Base-by-base conservation (phyloP, 2,797 vertebrate species). In the Garrulus glandarius region DNA sequence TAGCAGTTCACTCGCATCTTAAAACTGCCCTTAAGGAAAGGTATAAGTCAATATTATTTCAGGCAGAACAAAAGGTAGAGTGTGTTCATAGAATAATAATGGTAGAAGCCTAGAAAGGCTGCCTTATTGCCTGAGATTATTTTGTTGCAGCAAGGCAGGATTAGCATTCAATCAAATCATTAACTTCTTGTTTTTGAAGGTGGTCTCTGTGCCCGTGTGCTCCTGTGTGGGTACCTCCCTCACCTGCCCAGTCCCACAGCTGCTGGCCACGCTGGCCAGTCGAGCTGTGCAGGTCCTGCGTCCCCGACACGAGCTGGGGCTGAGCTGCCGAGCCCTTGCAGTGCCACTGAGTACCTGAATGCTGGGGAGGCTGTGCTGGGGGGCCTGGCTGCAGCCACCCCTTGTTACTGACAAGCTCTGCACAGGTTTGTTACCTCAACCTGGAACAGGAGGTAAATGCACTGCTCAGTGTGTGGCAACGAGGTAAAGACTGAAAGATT, bases 41-140 rank as follows among this genome's bases (percentile, higher is more conserved):
- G 49, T 74, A 2, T n/a, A 76, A 87, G 61, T 95, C 91, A 68
- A 52, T 95, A 68, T 91, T 89, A 80, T 71, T 89, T 77, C 76
- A 90, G 69, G 76, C 43, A 75, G 64, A 70, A 84, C 47, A 86
- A 87, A 91, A 94, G 53, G 56, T 9, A 22, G 68, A 53, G 53
- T 61, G 44, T 71, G 44, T 74, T 91, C 88, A 78, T 24, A 50
- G 82, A 91, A 87, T 78, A 49, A 52, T 19, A 70, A 81, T 30
- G 79, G 19, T 3, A 43, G 79, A 32, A 87, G 59, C 61, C 9
- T 78, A 43, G 49, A 41, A 22, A 76, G 39, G 75, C 39, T 76
- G 49, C 23, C 36, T 82, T 57, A 8, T 12, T 82, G 47, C 16
- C 6, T 26, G 43, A 39, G 75, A 46, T 76, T 18, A 4, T 47